Base-by-base conservation (phyloP, 2,888 invertebrate genomes). In the Lissonota sp. region DNA sequence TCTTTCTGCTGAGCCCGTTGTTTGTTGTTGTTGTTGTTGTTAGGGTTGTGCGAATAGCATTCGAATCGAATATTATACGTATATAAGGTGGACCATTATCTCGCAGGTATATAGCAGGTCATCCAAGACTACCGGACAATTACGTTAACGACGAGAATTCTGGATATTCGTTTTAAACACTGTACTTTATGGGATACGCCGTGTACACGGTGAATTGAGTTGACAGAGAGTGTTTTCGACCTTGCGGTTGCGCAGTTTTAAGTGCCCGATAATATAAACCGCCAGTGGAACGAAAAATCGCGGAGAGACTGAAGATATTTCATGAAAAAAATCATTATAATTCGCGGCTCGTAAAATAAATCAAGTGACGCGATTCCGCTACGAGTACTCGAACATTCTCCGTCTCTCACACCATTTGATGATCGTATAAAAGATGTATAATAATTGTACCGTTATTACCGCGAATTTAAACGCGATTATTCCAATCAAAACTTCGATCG, bases 71-170 rank as follows among this genome's bases (percentile, higher is more conserved):
- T n/a, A 14, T 49, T 60, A n/a, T 60, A 37, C 10, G n/a, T 26
- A 37, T 51, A 51, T 39, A 12, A 10, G 26, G n/a, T 58, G 60
- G 53, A 46, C 39, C 42, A 12, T 69, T 57, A 63, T 58, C 51
- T 10, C 44, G 62, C 26, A 49, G 49, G 14, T 60, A 10, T 51
- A 60, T n/a, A 16, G 16, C 49, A 39, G 5, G 66, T 42, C 63
- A 55, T 55, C 66, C 63, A 57, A 73, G 26, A 2, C 74, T 78
- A 75, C 75, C 82, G 66, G 63, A 79, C 72, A 79, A 82, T 79
- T 82, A 63, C 67, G 44, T 62, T 73, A 72, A 82, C 67, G 82
- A 78, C 57, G 67, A 75, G 67, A 72, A 79, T 79, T 82, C 62
- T 78, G 74, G 57, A 67, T 26, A 71, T 73, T 60, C 44, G 53